A percentile compares a stretch with the other conserved stretches of the same genome.
Evolutionary conservation across 2,888 invertebrate genomes (phyloP).

Genomic region (Macrophya annulata): DNA sequence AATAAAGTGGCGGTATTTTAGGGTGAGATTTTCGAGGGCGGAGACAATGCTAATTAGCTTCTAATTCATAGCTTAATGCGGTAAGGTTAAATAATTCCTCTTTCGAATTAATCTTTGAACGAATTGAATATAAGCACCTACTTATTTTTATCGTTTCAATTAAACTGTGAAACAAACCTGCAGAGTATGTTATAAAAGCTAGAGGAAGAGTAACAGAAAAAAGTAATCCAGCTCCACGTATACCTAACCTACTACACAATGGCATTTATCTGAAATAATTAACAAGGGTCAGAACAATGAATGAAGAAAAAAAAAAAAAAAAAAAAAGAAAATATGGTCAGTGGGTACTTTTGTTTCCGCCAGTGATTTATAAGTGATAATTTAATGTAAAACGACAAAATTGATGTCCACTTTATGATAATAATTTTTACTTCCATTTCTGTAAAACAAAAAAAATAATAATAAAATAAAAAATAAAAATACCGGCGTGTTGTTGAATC

Average conservation of each 20-base stretch:
- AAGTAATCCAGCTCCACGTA: neutral
- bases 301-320: neutral
- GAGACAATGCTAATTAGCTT: constrained; percentile 41
- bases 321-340: neutral
- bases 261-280: constrained; percentile 5
- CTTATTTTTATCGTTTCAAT: constrained; percentile 28
- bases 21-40: constrained; percentile 28
- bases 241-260: neutral
- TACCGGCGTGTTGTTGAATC: neutral
- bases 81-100: constrained; percentile 29
- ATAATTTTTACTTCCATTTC: neutral
- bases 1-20: neutral
- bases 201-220: neutral
- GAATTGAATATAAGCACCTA: constrained; percentile 41
- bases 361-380: neutral
- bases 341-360: neutral
- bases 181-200: neutral
- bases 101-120: constrained; percentile 35
- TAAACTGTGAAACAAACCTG: neutral
- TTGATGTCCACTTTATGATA: neutral
- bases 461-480: neutral
- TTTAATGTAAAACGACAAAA: neutral
- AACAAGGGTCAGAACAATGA: neutral
- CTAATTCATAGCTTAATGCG: constrained; percentile 29
- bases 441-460: too few species aligned